These are phyloP conservation scores for Danaus chrysippus DNA, from an alignment of 2,888 invertebrate genomes.

Conservation along the genomic window DNA sequence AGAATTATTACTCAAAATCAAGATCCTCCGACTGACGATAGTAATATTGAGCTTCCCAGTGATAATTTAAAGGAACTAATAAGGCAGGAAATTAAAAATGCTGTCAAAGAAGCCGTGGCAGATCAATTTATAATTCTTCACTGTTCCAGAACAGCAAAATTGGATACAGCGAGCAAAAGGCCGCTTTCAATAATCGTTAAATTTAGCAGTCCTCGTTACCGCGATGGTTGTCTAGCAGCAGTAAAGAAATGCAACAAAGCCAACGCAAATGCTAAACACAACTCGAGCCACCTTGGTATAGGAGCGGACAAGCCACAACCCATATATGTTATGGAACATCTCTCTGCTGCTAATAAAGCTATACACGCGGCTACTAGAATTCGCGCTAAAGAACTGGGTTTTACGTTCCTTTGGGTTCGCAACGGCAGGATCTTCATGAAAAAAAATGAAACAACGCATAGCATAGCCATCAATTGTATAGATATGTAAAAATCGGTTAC, in stretches of 20 bases:
- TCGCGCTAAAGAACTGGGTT: constrained; percentile 20
- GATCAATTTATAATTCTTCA: constrained; percentile 1
- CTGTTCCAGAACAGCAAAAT: too few relatives aligned
- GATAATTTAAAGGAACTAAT: neutral
- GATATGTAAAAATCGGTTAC: too few relatives aligned
- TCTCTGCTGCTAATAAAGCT: constrained; percentile 25
- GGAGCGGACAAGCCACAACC: constrained; percentile 7
- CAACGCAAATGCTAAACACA: neutral
- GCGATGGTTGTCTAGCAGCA: neutral
- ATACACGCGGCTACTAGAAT: constrained; percentile 24
- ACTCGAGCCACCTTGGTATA: constrained; percentile 1
- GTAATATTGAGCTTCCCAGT: neutral
- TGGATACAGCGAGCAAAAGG: neutral
- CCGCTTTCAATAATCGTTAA: neutral
- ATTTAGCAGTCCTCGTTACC: constrained; percentile 1
- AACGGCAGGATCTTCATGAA: neutral
- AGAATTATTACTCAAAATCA: neutral
- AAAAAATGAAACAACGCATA: too few relatives aligned
- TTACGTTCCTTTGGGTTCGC: constrained; percentile 17
- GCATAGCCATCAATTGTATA: too few relatives aligned
- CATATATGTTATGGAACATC: constrained; percentile 24
- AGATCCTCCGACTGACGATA: neutral
- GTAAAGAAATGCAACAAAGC: neutral
- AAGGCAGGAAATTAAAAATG: neutral
- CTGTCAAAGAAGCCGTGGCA: neutral